Evolutionary conservation across 2,888 invertebrate species (phyloP), one percentile per base, ranked within the genome.

Genomic region (Atethmia centrago): DNA sequence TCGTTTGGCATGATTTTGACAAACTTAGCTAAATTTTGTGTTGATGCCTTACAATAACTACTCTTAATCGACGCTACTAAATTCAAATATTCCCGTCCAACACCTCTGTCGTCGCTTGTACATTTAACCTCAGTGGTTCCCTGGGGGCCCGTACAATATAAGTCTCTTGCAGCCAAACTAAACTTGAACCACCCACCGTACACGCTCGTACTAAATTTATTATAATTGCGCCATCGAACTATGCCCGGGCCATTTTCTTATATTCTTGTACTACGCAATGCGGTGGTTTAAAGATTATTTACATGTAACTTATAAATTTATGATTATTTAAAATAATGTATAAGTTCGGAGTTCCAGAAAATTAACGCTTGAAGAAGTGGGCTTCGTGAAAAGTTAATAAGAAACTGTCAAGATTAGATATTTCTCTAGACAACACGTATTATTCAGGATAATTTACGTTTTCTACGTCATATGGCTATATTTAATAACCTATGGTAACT

Each of bases 221-320:
- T 92, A 90, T 91, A 91, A 92, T 92, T 92, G 92, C 89, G 81
- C 83, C 79, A 86, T 84, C 85, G 80, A 83, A 87, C 86, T 87
- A 83, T 69, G 80, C 77, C 79, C 31, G 65, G 47, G 72, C 74
- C 73, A 81, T 84, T 80, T 85, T 80, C 71, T 85, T 81, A 74
- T 64, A 74, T 78, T 62, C 58, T 73, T 61, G 74, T 75, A 65
- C 67, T 76, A 80, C 80, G 80, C 77, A 83, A 53, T 85, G 83
- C 85, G 74, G 76, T 36, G 31, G 36, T 71, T 74, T 86, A 40
- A 72, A 31, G 4, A 40, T 45, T 51, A 53, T 61, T 47, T 55
- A 14, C 25, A 14, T n/a, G 28, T 47, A 55, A 28, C 1, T 31
- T 25, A 31, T 25, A 1, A 58, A 51, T 19, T 31, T 79, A 25